phyloP scores from a whole-genome alignment of 2,113 vertebrate genomes.

The Fulmarus glacialis region DNA sequence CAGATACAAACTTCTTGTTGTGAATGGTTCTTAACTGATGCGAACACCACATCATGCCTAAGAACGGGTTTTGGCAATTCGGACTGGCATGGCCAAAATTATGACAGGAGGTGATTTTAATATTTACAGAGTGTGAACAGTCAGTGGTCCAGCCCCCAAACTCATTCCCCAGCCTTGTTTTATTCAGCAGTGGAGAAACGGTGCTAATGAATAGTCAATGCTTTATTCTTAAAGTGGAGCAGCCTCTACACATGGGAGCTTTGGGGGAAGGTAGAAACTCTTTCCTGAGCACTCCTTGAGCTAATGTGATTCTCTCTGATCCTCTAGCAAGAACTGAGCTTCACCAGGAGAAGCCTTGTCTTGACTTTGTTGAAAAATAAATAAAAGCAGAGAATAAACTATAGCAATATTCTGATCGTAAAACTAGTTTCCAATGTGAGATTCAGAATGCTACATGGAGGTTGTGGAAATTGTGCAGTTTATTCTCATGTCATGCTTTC shows the following conservation, averaged over 20 bases:
- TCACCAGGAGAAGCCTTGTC: neutral
- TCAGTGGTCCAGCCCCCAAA: neutral
- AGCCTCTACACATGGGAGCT: neutral
- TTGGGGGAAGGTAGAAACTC: neutral
- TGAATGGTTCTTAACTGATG: neutral
- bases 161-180: neutral
- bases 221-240: neutral
- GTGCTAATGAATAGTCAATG: neutral
- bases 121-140: accelerated
- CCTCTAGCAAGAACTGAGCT: neutral
- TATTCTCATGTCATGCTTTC: neutral
- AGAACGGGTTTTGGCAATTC: neutral
- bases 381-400: neutral
- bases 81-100: neutral
- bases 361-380: neutral
- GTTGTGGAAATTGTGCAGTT: neutral
- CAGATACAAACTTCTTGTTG: neutral
- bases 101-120: neutral
- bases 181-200: neutral
- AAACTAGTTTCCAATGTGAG: neutral
- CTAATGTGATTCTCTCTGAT: neutral
- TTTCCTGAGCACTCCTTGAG: neutral
- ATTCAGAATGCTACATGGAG: neutral
- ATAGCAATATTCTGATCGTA: neutral
- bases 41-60: accelerated